Evolutionary conservation across 2,113 vertebrate species (phyloP).

Genomic region (Vimba vimba): DNA sequence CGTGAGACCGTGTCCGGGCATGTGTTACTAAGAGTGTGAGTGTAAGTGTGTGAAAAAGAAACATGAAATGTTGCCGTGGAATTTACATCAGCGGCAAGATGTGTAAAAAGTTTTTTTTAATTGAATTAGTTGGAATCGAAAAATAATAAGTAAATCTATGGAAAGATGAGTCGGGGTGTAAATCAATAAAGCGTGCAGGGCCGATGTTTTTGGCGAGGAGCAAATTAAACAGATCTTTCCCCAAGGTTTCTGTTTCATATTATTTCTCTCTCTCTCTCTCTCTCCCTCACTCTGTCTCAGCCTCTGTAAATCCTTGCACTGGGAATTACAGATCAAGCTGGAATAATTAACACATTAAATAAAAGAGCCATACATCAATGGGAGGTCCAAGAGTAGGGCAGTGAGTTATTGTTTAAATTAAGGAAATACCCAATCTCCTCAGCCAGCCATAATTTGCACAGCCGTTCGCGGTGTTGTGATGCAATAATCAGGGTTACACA

Average conservation of each 20-base stretch:
- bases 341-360: conserved; percentile 67
- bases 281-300: conserved; percentile 28
- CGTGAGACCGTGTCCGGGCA: conserved; percentile 32
- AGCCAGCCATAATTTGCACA: conserved; percentile 55
- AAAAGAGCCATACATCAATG: conserved; percentile 56
- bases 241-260: conserved; percentile 32
- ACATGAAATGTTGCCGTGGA: conserved; percentile 30
- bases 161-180: conserved; percentile 23
- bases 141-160: conserved; percentile 40
- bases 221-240: conserved; percentile 31
- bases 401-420: conserved; percentile 68
- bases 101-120: conserved; percentile 33
- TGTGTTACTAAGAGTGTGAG: conserved; percentile 38
- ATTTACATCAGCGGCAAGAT: conserved; percentile 36
- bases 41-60: conserved; percentile 28
- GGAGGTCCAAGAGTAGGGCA: conserved; percentile 55
- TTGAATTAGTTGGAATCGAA: conserved; percentile 30
- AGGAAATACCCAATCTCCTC: conserved; percentile 56
- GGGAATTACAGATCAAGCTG: conserved; percentile 58
- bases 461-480: conserved; percentile 38
- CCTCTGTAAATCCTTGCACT: conserved; percentile 58
- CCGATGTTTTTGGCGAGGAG: conserved; percentile 26
- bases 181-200: conserved; percentile 35
- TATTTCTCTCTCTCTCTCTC: conserved; percentile 35
- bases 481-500: conserved; percentile 54